A percentile compares a stretch with the other conserved stretches of the same genome.
These are phyloP conservation scores for Periophthalmus modestus DNA, from an alignment of 2,113 vertebrate species.

Conservation along the genomic window DNA sequence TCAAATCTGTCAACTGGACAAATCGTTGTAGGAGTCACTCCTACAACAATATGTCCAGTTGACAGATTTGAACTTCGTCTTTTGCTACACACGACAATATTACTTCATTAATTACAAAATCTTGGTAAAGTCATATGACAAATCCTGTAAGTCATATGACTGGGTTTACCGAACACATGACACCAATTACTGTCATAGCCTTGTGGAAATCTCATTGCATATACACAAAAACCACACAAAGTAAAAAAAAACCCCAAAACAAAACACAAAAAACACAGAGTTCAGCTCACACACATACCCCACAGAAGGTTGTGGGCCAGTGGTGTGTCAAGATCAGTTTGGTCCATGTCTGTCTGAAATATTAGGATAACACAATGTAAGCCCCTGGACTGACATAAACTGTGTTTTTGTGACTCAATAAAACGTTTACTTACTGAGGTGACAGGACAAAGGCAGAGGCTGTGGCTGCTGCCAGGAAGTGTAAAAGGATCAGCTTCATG, in stretches of 20 bases:
- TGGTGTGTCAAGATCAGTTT: constrained; percentile 80
- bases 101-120: background rate
- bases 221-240: background rate
- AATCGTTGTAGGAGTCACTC: no score
- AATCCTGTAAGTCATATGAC: constrained; percentile 30
- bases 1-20: no score
- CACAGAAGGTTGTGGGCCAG: constrained; percentile 79
- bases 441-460: constrained; percentile 44
- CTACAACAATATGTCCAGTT: no score
- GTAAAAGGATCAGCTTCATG: constrained; percentile 54
- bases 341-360: constrained; percentile 73
- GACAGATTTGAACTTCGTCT: no score
- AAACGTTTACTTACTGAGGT: constrained; percentile 45
- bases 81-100: no score
- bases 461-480: constrained; percentile 50
- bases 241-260: no score
- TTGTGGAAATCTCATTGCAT: background rate
- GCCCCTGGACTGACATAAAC: background rate
- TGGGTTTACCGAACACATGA: constrained; percentile 32
- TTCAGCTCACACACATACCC: constrained; percentile 60
- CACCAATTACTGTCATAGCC: background rate
- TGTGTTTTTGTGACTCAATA: background rate
- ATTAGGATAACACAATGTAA: background rate
- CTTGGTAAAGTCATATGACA: constrained; percentile 5
- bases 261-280: no score